A percentile compares a stretch with the other conserved stretches of the same genome.
phyloP scores from a whole-genome alignment of 2,797 vertebrate genomes.

The Mormyrops attenuatus region DNA sequence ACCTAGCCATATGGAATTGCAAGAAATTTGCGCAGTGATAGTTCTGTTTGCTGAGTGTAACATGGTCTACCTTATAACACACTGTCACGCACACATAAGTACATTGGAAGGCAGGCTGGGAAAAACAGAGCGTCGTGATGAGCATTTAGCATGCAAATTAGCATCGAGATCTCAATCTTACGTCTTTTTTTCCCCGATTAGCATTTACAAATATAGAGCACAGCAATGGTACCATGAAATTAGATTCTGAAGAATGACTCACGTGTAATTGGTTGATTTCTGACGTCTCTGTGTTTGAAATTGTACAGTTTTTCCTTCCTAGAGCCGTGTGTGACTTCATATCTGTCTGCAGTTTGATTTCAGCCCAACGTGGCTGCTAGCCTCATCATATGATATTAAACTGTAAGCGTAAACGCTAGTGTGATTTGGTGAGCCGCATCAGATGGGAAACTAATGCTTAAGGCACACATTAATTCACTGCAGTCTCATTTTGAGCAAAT shows the following conservation, averaged over 20 bases:
- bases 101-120: background rate
- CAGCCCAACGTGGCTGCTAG: background rate
- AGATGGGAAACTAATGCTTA: background rate
- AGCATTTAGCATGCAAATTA: conserved; percentile 26
- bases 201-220: conserved; percentile 43
- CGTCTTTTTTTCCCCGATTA: conserved; percentile 49
- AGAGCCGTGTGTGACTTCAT: background rate
- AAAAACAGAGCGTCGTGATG: background rate
- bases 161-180: conserved; percentile 24
- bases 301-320: background rate
- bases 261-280: conserved; percentile 58
- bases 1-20: background rate
- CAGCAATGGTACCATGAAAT: conserved; percentile 60
- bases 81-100: background rate
- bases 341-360: background rate
- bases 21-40: background rate
- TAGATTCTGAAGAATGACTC: conserved; percentile 53
- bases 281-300: conserved; percentile 34
- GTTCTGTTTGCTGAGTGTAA: background rate
- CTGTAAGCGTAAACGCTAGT: background rate
- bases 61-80: background rate
- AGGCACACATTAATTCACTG: background rate
- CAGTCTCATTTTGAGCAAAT: background rate
- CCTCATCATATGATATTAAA: background rate
- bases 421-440: background rate